A percentile compares a stretch with the other conserved stretches of the same genome.
Evolutionary conservation across 1,140 invertebrate genomes (phyloP).

Genomic region (Drosophila santomea): DNA sequence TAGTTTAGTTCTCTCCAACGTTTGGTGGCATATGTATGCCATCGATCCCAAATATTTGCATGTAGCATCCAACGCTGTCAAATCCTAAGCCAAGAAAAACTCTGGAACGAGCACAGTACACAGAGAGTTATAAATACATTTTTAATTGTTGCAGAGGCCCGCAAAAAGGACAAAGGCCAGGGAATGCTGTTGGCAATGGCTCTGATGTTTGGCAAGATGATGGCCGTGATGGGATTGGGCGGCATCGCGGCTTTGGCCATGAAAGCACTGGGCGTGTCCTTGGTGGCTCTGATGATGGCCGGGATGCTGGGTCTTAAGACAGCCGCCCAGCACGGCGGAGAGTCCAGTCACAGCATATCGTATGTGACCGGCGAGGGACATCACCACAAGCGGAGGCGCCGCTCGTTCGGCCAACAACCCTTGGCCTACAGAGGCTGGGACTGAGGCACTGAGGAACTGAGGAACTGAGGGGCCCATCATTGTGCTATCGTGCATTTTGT

Average conservation of each 20-base stretch:
- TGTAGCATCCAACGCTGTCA: background rate
- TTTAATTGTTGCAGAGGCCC: slow-evolving; percentile 84
- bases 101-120: slow-evolving; percentile 1
- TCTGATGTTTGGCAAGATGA: slow-evolving; percentile 90
- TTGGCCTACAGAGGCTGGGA: slow-evolving; percentile 88
- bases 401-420: slow-evolving; percentile 59
- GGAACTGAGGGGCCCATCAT: background rate
- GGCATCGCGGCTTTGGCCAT: slow-evolving; percentile 90
- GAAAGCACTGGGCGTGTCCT: slow-evolving; percentile 89
- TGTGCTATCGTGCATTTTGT: slow-evolving; percentile 11
- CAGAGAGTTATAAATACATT: slow-evolving; percentile 31
- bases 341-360: slow-evolving; percentile 89
- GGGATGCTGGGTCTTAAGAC: slow-evolving; percentile 90
- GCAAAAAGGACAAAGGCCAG: slow-evolving; percentile 87
- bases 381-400: slow-evolving; percentile 85
- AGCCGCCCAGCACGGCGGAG: slow-evolving; percentile 87
- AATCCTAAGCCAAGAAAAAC: background rate
- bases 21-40: background rate
- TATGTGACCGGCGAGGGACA: slow-evolving; percentile 88
- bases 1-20: too few species aligned
- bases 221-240: slow-evolving; percentile 90
- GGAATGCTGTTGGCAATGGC: slow-evolving; percentile 87
- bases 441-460: slow-evolving; percentile 2
- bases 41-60: slow-evolving; percentile 10
- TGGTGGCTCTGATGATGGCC: slow-evolving; percentile 90